A percentile compares a stretch with the other conserved stretches of the same genome.
Evolutionary conservation across 2,797 vertebrate genomes (phyloP).

Genomic region (Lepus townsendii): DNA sequence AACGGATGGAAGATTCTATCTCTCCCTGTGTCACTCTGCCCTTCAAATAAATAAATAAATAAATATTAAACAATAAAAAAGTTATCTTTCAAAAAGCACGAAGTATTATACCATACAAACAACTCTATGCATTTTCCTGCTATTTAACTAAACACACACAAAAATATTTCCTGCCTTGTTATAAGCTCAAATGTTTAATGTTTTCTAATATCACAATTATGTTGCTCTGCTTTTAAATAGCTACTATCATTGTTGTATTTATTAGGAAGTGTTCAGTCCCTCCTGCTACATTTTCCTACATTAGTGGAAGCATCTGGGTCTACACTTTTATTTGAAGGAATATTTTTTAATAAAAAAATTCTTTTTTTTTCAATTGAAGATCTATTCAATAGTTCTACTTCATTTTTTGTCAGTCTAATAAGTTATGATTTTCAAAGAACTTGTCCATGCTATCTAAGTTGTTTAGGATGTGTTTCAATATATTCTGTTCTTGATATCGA

Average conservation of each 20-base stretch:
- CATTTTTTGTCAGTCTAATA: neutral
- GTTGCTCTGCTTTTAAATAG: conserved; percentile 35
- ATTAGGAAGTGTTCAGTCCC: neutral
- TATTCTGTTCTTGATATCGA: neutral
- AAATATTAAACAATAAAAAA: conserved; percentile 1
- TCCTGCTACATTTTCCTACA: neutral
- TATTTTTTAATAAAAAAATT: neutral
- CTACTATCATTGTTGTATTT: neutral
- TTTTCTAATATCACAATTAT: conserved; percentile 41
- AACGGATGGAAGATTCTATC: too few relatives aligned
- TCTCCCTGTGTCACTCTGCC: too few relatives aligned
- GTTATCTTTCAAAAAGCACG: neutral
- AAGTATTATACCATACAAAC: neutral
- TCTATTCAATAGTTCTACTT: neutral
- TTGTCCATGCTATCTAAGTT: neutral
- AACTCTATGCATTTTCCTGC: neutral
- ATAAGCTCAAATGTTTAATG: neutral
- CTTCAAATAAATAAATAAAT: neutral
- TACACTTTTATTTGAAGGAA: neutral
- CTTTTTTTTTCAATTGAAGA: neutral
- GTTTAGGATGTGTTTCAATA: neutral
- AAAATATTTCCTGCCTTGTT: neutral
- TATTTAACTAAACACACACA: conserved; percentile 4
- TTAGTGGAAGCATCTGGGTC: neutral
- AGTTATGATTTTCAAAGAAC: neutral